Conservation (phyloP, 2,113 vertebrate genomes). For the Theristicus caerulescens region DNA sequence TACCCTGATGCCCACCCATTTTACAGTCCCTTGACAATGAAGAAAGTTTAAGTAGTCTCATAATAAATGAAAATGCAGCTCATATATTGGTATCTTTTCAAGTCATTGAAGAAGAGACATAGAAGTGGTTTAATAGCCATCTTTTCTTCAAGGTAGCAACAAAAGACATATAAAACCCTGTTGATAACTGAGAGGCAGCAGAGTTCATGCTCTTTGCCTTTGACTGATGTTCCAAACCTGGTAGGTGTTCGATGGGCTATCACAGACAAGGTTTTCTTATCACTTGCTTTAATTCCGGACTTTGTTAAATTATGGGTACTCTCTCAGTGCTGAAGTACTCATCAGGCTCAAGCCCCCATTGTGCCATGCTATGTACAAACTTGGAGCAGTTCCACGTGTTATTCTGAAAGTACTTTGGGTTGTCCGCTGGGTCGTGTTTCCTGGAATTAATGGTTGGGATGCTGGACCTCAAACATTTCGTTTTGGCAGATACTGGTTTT, state of each 20-base stretch:
- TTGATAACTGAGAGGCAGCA: slow-evolving; percentile 7
- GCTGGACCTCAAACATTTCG: not conserved
- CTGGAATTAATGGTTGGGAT: not conserved
- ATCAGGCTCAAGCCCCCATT: not conserved
- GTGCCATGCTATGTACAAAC: not conserved
- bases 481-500: not conserved
- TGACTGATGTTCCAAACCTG: not conserved
- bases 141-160: not conserved
- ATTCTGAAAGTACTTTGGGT: not conserved
- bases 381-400: not conserved
- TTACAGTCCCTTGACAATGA: not conserved
- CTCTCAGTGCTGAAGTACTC: rapidly evolving
- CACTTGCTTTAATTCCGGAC: slow-evolving; percentile 31
- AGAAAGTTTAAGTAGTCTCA: not conserved
- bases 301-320: not conserved
- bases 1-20: not conserved
- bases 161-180: not conserved
- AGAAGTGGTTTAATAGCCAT: not conserved
- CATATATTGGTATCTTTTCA: not conserved
- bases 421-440: not conserved
- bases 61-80: not conserved
- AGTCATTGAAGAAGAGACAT: not conserved
- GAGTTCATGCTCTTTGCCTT: slow-evolving; percentile 7
- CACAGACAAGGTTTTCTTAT: slow-evolving; percentile 15
- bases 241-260: not conserved